Evolutionary conservation across 2,113 vertebrate genomes (phyloP).

Genomic region (Pycnonotus jocosus): DNA sequence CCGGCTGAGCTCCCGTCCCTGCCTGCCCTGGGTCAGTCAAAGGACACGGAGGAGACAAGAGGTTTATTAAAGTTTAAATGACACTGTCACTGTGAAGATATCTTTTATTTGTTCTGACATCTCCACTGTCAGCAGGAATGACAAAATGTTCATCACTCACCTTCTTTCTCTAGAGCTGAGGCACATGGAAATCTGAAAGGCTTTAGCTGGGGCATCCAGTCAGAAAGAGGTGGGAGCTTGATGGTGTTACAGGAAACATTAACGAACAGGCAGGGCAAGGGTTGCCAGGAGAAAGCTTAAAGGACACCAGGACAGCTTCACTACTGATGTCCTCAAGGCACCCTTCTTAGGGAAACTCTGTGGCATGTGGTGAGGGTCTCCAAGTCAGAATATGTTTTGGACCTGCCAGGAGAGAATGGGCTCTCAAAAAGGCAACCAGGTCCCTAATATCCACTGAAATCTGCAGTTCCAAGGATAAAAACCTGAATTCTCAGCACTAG

Average conservation of each 20-base stretch:
- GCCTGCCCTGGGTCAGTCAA: rapidly evolving
- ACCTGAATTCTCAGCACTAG: neutral
- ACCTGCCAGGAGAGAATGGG: rapidly evolving
- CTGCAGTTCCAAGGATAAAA: neutral
- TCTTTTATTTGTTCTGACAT: constrained; percentile 17
- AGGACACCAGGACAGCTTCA: neutral
- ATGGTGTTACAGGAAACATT: neutral
- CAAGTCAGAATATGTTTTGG: neutral
- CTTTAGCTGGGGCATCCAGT: neutral
- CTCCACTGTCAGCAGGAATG: neutral
- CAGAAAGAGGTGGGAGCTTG: neutral
- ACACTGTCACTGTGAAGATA: neutral
- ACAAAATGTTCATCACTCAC: neutral
- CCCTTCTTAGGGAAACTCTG: neutral
- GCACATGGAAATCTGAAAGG: neutral
- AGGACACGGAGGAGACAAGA: neutral
- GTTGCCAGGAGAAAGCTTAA: neutral
- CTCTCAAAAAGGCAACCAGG: neutral
- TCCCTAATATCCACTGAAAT: neutral
- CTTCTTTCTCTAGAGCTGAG: neutral
- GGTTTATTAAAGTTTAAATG: constrained; percentile 42
- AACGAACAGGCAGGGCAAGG: neutral
- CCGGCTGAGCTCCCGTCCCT: rapidly evolving
- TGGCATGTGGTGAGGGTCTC: neutral
- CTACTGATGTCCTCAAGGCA: neutral